A percentile compares a stretch with the other conserved stretches of the same genome.
Evolutionary conservation across 2,888 invertebrate genomes (phyloP).

Genomic region (Graphium colonna): DNA sequence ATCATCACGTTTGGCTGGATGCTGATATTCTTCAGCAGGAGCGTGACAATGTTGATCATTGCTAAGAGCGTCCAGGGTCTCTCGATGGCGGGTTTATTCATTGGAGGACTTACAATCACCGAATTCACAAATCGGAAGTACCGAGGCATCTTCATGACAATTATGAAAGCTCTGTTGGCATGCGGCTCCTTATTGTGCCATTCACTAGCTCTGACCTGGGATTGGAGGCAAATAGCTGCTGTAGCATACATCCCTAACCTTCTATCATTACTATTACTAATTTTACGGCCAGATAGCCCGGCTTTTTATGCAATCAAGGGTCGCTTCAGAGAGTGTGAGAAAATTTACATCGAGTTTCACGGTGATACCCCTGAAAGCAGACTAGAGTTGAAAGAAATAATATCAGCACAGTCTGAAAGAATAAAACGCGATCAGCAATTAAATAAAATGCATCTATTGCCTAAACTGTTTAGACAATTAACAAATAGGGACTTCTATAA

Average conservation of each 20-base stretch:
- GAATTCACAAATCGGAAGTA: slow-evolving; percentile 42
- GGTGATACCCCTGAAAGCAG: too few species aligned
- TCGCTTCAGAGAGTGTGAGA: slow-evolving; percentile 39
- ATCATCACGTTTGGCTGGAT: slow-evolving; percentile 37
- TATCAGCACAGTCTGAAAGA: too few species aligned
- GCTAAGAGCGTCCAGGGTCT: slow-evolving; percentile 44
- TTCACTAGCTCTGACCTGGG: slow-evolving; percentile 33
- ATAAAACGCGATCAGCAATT: too few species aligned
- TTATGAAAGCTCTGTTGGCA: slow-evolving; percentile 35
- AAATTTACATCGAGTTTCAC: too few species aligned
- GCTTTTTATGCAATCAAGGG: slow-evolving; percentile 42
- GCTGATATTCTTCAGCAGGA: slow-evolving; percentile 35
- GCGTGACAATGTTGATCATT: slow-evolving; percentile 32
- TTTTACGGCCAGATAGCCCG: slow-evolving; percentile 48
- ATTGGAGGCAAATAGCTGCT: slow-evolving; percentile 42
- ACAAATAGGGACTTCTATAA: too few species aligned
- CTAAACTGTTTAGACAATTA: too few species aligned
- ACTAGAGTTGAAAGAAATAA: too few species aligned
- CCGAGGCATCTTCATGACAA: slow-evolving; percentile 42
- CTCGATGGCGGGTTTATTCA: slow-evolving; percentile 35
- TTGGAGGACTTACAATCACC: slow-evolving; percentile 35
- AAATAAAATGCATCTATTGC: too few species aligned
- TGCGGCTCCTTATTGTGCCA: slow-evolving; percentile 42
- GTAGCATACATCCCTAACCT: slow-evolving; percentile 28
- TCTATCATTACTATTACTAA: slow-evolving; percentile 31